Conservation (phyloP, 2,888 invertebrate species). For the Pharmacophagus antenor region DNA sequence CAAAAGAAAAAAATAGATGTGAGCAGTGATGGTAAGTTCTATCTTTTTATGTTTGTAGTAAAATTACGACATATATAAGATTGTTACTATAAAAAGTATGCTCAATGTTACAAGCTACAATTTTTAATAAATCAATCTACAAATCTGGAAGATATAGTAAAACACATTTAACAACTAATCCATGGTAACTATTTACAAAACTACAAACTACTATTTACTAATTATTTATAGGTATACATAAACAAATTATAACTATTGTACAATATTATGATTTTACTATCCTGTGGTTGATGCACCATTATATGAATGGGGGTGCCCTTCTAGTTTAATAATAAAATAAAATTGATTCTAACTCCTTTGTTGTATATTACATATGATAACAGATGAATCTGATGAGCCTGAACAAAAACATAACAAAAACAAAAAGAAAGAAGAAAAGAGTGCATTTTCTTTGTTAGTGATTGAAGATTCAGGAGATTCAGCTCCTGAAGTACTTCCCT, state of each 20-base stretch:
- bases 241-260: no score
- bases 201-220: no score
- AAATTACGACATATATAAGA: not conserved
- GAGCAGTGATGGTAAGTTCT: slow-evolving; percentile 60
- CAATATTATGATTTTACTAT: no score
- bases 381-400: slow-evolving; percentile 69
- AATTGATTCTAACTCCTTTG: not conserved
- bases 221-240: no score
- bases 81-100: no score
- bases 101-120: no score
- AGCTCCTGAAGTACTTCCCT: slow-evolving; percentile 62
- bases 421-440: slow-evolving; percentile 75
- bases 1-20: slow-evolving; percentile 65
- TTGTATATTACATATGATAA: not conserved
- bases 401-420: slow-evolving; percentile 70
- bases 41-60: slow-evolving; percentile 1
- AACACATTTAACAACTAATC: no score
- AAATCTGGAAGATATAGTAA: no score
- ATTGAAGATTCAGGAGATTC: slow-evolving; percentile 83
- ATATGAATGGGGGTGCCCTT: no score
- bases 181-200: no score
- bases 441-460: slow-evolving; percentile 85
- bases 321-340: not conserved
- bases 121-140: no score
- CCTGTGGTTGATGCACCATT: no score